Conservation (phyloP, 2,888 invertebrate genomes). For the Epirrhoe tristata region DNA sequence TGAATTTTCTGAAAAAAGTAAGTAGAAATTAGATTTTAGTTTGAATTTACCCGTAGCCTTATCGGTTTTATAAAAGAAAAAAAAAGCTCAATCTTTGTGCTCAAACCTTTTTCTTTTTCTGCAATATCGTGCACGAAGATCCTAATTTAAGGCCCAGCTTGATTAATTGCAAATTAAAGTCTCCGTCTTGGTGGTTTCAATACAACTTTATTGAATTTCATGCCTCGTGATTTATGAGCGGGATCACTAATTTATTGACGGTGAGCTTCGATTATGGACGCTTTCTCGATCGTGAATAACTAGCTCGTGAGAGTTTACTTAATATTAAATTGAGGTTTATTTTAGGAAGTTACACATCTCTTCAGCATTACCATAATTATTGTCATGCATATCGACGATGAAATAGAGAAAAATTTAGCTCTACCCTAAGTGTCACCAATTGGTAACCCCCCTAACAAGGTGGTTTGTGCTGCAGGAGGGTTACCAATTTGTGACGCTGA, state of each 20-base stretch:
- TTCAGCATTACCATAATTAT: background rate
- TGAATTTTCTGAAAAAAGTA: too few relatives aligned
- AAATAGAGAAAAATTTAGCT: too few relatives aligned
- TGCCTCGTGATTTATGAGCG: constrained; percentile 75
- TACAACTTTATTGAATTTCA: constrained; percentile 85
- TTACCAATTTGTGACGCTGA: too few relatives aligned
- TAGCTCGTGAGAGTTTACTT: constrained; percentile 7
- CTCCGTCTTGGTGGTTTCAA: constrained; percentile 68
- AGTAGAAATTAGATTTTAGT: too few relatives aligned
- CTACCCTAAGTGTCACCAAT: too few relatives aligned
- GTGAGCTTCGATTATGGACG: constrained; percentile 56
- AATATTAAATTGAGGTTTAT: background rate
- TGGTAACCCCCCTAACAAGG: too few relatives aligned
- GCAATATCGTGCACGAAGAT: constrained; percentile 65
- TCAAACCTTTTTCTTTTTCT: constrained; percentile 50
- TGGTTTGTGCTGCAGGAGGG: too few relatives aligned
- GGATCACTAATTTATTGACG: constrained; percentile 77
- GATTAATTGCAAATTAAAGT: constrained; percentile 85
- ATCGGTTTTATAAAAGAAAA: constrained; percentile 10
- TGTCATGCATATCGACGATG: background rate
- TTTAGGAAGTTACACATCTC: background rate
- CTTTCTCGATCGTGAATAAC: constrained; percentile 41
- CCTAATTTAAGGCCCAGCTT: constrained; percentile 76
- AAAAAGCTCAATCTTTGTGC: constrained; percentile 14
- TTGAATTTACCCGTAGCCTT: constrained; percentile 2